Evolutionary conservation across 2,797 vertebrate species (phyloP), one percentile per base, ranked within the genome.

Genomic region (Rousettus madagascariensis): DNA sequence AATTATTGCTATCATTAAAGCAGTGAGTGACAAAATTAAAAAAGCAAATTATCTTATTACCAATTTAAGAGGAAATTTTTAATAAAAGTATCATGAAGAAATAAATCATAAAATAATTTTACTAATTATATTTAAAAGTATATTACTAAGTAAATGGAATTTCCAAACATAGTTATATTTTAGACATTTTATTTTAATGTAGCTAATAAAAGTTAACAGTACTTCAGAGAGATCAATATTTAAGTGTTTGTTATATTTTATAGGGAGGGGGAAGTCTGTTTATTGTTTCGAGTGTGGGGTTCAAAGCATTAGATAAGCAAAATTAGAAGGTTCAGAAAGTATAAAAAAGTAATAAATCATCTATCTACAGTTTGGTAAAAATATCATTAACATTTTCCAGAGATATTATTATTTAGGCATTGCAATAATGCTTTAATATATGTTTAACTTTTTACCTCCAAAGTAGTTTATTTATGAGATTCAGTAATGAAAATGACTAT

Each of bases 401-500:
- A 80, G 17, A 57, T 74, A 7, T 69, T 78, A 41, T 71, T 78
- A 85, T 77, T 93, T 7, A 84, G 9, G 19, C 3, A 28, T 72
- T 69, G 2, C 38, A 8, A 4, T 69, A 72, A 92, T 12, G 3
- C 5, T 74, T 59, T 83, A 57, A 82, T 63, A 36, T 85, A 57
- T 11, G 20, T 46, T 86, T 87, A 46, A 7, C 17, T 87, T 96
- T 96, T 97, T 74, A 95, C 66, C 55, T 93, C 33, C 19, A 88
- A 36, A 77, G 13, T n/a, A 94, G 0, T 69, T 92, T 95, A 92
- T 93, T 96, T 95, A 95, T 93, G 38, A 86, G 66, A 87, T 88
- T 90, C 63, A 65, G 1, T 79, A 86, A 94, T 82, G 10, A 93
- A n/a, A 84, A 95, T 77, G 38, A 16, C 38, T 51, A 3, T 63